Percentiles rank a stretch among this genome's conserved stretches.
phyloP scores from a whole-genome alignment of 2,113 vertebrate species.

The Sigmodon hispidus region DNA sequence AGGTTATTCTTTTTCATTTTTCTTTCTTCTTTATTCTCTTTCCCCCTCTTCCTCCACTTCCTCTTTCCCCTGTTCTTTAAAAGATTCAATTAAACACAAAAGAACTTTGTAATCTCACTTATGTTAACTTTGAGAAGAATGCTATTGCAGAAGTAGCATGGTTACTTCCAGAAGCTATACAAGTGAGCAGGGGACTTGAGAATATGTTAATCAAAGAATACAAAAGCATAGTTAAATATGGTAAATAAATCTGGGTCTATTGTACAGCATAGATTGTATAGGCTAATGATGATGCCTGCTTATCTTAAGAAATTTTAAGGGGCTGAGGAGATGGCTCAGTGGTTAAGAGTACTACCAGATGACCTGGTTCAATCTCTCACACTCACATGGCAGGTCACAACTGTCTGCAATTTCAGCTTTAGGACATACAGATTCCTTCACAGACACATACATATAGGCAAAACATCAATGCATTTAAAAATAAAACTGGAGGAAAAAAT shows the following conservation, averaged over 20 bases:
- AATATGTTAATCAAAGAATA: neutral
- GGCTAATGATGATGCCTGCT: neutral
- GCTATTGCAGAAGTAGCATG: neutral
- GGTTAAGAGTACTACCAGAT: too few relatives aligned
- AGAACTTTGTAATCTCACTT: neutral
- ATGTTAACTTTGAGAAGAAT: neutral
- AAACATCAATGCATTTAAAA: too few relatives aligned
- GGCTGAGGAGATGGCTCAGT: too few relatives aligned
- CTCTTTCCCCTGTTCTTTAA: neutral
- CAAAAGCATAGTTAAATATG: neutral
- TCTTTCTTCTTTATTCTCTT: accelerated
- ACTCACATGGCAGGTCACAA: too few relatives aligned
- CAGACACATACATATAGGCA: too few relatives aligned
- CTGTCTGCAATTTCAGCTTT: too few relatives aligned
- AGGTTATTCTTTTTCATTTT: neutral
- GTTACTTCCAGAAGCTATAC: too few relatives aligned
- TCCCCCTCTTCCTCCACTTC: too few relatives aligned
- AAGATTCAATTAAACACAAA: neutral
- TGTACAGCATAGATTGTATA: neutral
- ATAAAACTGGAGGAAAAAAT: too few relatives aligned
- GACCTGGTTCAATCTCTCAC: too few relatives aligned
- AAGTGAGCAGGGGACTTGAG: neutral
- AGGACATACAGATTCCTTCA: too few relatives aligned
- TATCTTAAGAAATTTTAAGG: neutral
- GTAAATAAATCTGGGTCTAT: neutral